These are phyloP conservation scores for Turdus rufiventris DNA, from an alignment of 2,113 vertebrate species.

Conservation along the genomic window DNA sequence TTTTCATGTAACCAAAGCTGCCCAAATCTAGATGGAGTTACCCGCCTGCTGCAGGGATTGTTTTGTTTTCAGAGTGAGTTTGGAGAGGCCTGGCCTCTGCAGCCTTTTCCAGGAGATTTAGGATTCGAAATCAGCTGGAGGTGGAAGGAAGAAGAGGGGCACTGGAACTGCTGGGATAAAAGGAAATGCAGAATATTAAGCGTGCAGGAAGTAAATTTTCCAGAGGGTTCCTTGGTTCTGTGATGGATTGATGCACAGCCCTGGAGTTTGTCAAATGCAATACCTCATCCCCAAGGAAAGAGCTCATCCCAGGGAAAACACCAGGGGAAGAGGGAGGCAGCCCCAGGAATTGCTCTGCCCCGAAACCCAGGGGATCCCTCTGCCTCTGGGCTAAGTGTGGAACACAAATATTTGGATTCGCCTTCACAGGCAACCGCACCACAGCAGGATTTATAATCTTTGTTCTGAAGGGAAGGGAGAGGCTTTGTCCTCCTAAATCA, in stretches of 20 bases:
- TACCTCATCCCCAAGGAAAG: neutral
- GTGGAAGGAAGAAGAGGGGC: constrained; percentile 1
- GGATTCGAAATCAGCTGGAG: constrained; percentile 38
- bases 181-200: constrained; percentile 30
- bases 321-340: neutral
- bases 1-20: constrained; percentile 9
- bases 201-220: constrained; percentile 68
- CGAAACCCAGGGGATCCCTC: neutral
- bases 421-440: neutral
- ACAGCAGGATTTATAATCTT: neutral
- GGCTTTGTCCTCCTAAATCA: neutral
- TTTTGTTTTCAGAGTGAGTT: neutral
- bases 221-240: constrained; percentile 60
- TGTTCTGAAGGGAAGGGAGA: neutral
- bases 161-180: constrained; percentile 67
- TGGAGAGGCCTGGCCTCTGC: neutral
- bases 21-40: constrained; percentile 3
- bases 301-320: neutral
- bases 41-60: neutral
- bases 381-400: neutral
- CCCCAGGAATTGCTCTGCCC: neutral
- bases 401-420: neutral
- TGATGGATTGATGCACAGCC: constrained; percentile 32
- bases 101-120: constrained; percentile 6
- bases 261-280: constrained; percentile 67